These are phyloP conservation scores for Toxotes lorentzi DNA, from an alignment of 2,797 vertebrate genomes.

Conservation along the genomic window DNA sequence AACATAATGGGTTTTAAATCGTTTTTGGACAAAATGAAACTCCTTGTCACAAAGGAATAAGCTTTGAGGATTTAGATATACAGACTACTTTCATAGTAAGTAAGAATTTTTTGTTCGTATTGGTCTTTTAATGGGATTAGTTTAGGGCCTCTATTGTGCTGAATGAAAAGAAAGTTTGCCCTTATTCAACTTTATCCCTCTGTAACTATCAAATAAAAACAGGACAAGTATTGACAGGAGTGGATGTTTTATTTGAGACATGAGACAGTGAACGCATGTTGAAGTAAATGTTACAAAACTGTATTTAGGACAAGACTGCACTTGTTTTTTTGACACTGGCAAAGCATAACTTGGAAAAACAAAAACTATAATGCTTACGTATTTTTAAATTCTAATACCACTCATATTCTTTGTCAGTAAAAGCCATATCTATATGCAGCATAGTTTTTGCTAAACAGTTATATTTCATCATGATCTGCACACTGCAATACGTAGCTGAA, in stretches of 20 bases:
- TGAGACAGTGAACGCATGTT: conserved; percentile 59
- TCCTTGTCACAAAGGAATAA: too few relatives aligned
- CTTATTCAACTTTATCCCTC: not conserved
- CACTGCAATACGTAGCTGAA: conserved; percentile 47
- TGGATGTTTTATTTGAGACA: conserved; percentile 69
- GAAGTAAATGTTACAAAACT: conserved; percentile 77
- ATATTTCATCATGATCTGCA: conserved; percentile 56
- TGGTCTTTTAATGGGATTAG: not conserved
- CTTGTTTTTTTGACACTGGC: conserved; percentile 43
- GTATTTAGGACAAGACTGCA: conserved; percentile 50
- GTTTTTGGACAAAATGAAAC: too few relatives aligned
- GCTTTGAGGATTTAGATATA: too few relatives aligned
- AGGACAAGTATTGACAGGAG: conserved; percentile 26
- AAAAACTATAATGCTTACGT: conserved; percentile 47
- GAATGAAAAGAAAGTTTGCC: not conserved
- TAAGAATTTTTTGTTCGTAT: too few relatives aligned
- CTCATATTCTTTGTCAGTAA: conserved; percentile 48
- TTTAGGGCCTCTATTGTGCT: not conserved
- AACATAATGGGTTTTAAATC: too few relatives aligned
- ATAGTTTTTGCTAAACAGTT: conserved; percentile 52
- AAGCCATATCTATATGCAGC: conserved; percentile 59
- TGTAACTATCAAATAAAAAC: conserved; percentile 20
- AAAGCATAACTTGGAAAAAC: conserved; percentile 68
- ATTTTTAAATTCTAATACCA: conserved; percentile 55
- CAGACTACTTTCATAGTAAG: too few relatives aligned